phyloP scores from a whole-genome alignment of 2,113 vertebrate genomes.

The Percina caprodes region DNA sequence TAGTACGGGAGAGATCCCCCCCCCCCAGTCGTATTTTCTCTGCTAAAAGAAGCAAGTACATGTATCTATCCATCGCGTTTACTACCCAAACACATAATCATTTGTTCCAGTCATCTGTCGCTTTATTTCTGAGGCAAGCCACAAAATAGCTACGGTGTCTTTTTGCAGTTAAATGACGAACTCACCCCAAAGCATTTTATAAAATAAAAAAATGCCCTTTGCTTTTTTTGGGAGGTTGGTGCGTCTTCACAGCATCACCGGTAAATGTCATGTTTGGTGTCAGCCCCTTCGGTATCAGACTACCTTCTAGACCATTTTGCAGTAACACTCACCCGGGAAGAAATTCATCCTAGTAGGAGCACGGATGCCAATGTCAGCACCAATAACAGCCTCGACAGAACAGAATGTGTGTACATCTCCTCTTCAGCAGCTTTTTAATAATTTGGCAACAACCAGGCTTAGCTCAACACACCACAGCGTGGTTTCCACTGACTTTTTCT shows the following conservation, averaged over 20 bases:
- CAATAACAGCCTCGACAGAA: conserved; percentile 46
- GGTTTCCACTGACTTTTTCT: conserved; percentile 49
- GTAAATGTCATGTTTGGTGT: conserved; percentile 58
- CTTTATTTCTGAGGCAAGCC: conserved; percentile 66
- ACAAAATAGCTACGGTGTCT: conserved; percentile 53
- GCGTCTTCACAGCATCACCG: conserved; percentile 19
- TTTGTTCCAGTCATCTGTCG: conserved; percentile 72
- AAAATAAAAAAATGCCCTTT: conserved; percentile 64
- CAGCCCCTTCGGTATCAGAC: conserved; percentile 44
- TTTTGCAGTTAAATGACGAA: conserved; percentile 56
- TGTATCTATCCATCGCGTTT: conserved; percentile 64
- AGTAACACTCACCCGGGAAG: conserved; percentile 47
- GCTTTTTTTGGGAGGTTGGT: background rate
- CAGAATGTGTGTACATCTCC: conserved; percentile 51
- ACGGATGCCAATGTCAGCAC: conserved; percentile 50
- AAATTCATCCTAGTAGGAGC: conserved; percentile 62
- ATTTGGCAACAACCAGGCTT: conserved; percentile 57
- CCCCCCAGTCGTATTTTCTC: conserved; percentile 42
- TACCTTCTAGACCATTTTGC: conserved; percentile 54
- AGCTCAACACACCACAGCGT: conserved; percentile 48
- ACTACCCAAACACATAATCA: conserved; percentile 64
- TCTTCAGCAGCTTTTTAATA: conserved; percentile 68
- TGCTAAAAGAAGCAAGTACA: conserved; percentile 35
- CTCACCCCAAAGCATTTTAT: conserved; percentile 55
- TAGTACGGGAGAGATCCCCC: conserved; percentile 31